Evolutionary conservation across 2,113 vertebrate genomes (phyloP).

Genomic region (Dromiciops gliroides): DNA sequence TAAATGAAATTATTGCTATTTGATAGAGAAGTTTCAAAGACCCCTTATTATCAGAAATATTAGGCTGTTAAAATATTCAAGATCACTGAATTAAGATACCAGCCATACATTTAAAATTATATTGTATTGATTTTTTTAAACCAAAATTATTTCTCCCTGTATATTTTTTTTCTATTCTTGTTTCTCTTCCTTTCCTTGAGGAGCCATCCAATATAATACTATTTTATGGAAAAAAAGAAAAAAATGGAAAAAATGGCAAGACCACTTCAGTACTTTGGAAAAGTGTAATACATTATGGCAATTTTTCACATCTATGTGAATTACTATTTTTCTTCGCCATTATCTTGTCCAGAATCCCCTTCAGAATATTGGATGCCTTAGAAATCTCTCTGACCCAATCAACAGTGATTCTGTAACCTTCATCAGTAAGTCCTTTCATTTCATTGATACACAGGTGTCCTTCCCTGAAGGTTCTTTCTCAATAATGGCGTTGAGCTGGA

Average conservation of each 20-base stretch:
- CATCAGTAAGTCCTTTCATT: not conserved
- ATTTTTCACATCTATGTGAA: too few species aligned
- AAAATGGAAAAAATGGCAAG: too few species aligned
- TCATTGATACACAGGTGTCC: not conserved
- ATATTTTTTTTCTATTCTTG: too few species aligned
- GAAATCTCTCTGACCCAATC: not conserved
- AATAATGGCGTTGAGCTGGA: not conserved
- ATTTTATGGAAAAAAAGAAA: too few species aligned
- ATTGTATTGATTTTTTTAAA: not conserved
- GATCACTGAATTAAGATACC: slow-evolving; percentile 23
- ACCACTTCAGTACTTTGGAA: too few species aligned
- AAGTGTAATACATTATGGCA: too few species aligned
- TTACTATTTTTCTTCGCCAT: too few species aligned
- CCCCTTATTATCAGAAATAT: slow-evolving; percentile 25
- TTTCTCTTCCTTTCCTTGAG: too few species aligned
- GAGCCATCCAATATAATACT: too few species aligned
- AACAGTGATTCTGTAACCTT: not conserved
- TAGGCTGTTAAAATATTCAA: slow-evolving; percentile 17
- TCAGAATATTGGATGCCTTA: too few species aligned
- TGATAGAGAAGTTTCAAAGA: slow-evolving; percentile 6
- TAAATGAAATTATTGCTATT: not conserved
- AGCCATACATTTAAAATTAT: not conserved
- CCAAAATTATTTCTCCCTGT: too few species aligned
- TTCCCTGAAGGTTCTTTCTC: not conserved
- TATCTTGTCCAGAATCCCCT: too few species aligned